Base-by-base conservation (phyloP, 2,888 invertebrate genomes). In the Dilophus febrilis region DNA sequence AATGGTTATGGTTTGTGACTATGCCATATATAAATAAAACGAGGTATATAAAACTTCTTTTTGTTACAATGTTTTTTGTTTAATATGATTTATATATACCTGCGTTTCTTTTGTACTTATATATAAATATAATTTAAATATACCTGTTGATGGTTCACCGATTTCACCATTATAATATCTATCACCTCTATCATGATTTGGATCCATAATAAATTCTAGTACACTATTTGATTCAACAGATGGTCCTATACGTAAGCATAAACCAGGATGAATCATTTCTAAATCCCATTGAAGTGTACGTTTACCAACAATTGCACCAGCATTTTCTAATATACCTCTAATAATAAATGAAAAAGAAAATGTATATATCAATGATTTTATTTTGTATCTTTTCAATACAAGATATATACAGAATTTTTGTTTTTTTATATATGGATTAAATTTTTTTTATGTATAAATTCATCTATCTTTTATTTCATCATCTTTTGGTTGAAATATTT, bases 241-340 rank as follows among this genome's bases (percentile, higher is more conserved):
- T 30, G 85, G 84, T 3, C 81, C 78, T 36, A 85, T 72, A 45
- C 72, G 70, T 68, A 86, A 74, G 41, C 72, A 68, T 11, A 86
- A 57, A 0, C 85, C 85, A 0, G 85, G 85, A 56, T 83, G 80
- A 2, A 85, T 45, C 5, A 60, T 65, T 42, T 74, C 71, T 58
- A 86, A 67, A 45, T 81, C 79, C 81, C 83, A 85, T 49, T 73
- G 76, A 40, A 85, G 56, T 13, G 74, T 75, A 37, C 85, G 67
- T 46, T 75, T 72, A 10, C 80, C 74, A 51, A 85, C 74, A 10
- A 80, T 61, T 41, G 72, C 66, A 43, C 75, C 69, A 10, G 77
- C 69, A 47, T 77, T 72, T 59, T 80, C 80, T 45, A 80, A 58
- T 41, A 80, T 70, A 0, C 73, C 67, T 33, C 79, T 74, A 45